These are phyloP conservation scores for Ennomos erosarius DNA, from an alignment of 2,888 invertebrate genomes.

Conservation along the genomic window DNA sequence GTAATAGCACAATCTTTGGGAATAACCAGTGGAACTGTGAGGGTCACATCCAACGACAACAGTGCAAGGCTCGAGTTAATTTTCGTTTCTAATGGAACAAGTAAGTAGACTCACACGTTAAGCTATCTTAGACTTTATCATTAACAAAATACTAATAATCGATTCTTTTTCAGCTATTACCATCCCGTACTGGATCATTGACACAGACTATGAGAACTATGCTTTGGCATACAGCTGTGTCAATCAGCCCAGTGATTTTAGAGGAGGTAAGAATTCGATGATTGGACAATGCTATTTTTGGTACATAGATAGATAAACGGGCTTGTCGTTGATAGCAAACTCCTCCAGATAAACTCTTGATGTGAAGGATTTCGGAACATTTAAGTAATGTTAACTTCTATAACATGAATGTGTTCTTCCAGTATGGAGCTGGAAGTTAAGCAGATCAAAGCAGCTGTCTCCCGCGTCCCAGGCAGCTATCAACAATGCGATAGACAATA, in stretches of 20 bases:
- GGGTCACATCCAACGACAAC: constrained; percentile 31
- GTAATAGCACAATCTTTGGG: constrained; percentile 44
- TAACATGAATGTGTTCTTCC: constrained; percentile 10
- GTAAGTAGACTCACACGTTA: constrained; percentile 25
- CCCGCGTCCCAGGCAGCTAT: constrained; percentile 47
- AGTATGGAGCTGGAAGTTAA: constrained; percentile 74
- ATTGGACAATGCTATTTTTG: no score
- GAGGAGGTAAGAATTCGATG: constrained; percentile 47
- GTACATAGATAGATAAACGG: no score
- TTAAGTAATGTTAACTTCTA: no score
- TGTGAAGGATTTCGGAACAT: no score
- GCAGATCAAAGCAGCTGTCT: constrained; percentile 53
- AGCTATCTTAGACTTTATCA: no score
- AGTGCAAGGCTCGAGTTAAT: constrained; percentile 35
- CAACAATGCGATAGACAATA: constrained; percentile 46
- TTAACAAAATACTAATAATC: not conserved
- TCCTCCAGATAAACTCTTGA: no score
- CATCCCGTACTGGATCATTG: constrained; percentile 61
- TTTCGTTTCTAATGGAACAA: constrained; percentile 27
- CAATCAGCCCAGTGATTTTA: constrained; percentile 49
- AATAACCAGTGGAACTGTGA: constrained; percentile 37
- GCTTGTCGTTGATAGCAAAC: no score
- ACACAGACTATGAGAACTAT: constrained; percentile 86
- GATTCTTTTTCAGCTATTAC: constrained; percentile 45
- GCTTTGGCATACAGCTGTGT: constrained; percentile 87